Evolutionary conservation across 2,797 vertebrate species (phyloP), one percentile per base, ranked within the genome.

Genomic region (Pagetopsis macropterus): DNA sequence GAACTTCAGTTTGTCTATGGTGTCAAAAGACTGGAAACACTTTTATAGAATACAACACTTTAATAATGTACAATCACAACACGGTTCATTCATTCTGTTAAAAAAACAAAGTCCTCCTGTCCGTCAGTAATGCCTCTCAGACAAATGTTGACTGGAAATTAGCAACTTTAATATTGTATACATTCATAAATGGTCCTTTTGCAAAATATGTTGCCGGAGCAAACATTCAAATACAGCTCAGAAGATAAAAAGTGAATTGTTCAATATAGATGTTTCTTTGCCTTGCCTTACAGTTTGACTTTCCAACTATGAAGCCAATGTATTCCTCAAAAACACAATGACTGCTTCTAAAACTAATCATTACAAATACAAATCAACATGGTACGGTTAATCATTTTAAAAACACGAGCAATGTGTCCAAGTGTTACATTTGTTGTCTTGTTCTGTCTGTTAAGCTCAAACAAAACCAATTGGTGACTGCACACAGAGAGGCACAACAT

Each of bases 81-180:
- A 59, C 46, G 59, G 41, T 33, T 15, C 10, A 60, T 48, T 54
- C 10, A 33, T 27, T 66, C n/a, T 49, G 17, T 67, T 37, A 75
- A 50, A 57, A 65, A 71, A 55, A 43, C 4, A 6, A 54, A 55
- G 19, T 56, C 49, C 17, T 40, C 44, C 17, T 27, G 21, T 37
- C 33, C 33, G 6, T 37, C 13, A 21, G 12, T 44, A n/a, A 41
- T 60, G 16, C 31, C n/a, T 54, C 27, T 61, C 56, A 61, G 49
- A 27, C 12, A 14, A 14, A 14, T 45, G 23, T 19, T 23, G 13
- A n/a, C 23, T 46, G 43, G 0, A 37, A 23, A 40, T 6, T 12
- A 23, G 62, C 27, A 2, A 57, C 33, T 45, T 57, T 52, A 45
- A 6, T 19, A 43, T 23, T n/a, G 15, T 50, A 52, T 52, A 11